phyloP scores from a whole-genome alignment of 2,888 invertebrate genomes.

The Acronicta alni region DNA sequence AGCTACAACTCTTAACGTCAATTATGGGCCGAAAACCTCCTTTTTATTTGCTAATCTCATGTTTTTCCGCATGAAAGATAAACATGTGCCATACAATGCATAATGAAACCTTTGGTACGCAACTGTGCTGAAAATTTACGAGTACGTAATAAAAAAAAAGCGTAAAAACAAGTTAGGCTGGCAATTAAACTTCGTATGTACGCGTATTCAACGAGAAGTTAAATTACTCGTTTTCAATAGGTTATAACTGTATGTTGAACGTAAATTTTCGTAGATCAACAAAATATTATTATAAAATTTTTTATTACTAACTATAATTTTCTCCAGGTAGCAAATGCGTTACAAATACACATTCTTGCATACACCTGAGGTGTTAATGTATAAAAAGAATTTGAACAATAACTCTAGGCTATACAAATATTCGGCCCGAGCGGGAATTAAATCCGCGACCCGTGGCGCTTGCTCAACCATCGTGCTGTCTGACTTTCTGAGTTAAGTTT shows the following conservation, averaged over 20 bases:
- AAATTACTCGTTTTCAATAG: background rate
- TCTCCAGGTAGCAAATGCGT: too few relatives aligned
- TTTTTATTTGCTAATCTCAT: conserved; percentile 11
- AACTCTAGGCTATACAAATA: too few relatives aligned
- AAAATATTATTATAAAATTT: too few relatives aligned
- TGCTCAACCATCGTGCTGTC: too few relatives aligned
- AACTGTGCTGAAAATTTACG: conserved; percentile 3
- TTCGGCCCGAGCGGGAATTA: too few relatives aligned
- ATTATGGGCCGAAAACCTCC: background rate
- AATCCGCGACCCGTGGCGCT: too few relatives aligned
- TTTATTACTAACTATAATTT: too few relatives aligned
- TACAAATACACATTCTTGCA: too few relatives aligned
- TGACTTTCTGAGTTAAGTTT: too few relatives aligned
- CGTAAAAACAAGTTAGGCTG: background rate
- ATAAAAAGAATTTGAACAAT: too few relatives aligned
- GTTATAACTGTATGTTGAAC: background rate
- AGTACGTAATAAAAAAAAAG: conserved; percentile 1
- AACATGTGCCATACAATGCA: conserved; percentile 38
- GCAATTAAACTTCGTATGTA: conserved; percentile 20
- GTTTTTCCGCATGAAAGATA: conserved; percentile 26
- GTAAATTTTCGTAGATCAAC: too few relatives aligned
- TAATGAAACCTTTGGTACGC: conserved; percentile 8
- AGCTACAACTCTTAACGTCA: background rate
- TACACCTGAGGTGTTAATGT: too few relatives aligned
- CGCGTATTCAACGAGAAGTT: background rate